Evolutionary conservation across 1,140 invertebrate genomes (phyloP), one percentile per base, ranked within the genome.

Genomic region (Chrysopa pallens): DNA sequence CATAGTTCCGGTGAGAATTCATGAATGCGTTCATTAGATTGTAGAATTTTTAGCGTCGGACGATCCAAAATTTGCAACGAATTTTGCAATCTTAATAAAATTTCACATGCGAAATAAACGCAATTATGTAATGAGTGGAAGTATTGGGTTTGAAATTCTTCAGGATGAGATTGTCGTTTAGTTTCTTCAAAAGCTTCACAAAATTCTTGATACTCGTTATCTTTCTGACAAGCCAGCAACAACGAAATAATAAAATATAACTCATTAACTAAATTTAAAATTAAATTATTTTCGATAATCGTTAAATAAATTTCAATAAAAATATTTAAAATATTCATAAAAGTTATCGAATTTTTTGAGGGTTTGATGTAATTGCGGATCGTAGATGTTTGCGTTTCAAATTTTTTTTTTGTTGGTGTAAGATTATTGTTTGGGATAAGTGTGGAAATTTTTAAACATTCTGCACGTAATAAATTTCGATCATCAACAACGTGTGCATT

Each of bases 201-300:
- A 29, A 42, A 11, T 37, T 36, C 17, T 44, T 37, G 11, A 31
- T 40, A 42, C 4, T 29, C 15, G 12, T 41, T 31, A 27, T 28
- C 35, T 38, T 31, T 42, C 44, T 38, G 52, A 44, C 42, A 53
- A 52, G 29, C 28, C 48, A 11, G 59, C 13, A 76, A 50, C 13
- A 77, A 54, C 15, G 68, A 61, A 36, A 73, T 58, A 6, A 74
- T 50, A 54, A 74, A 74, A 56, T 73, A 70, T 27, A 77, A 53
- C 57, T 76, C 73, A 42, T 66, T 64, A 47, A 67, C 64, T 11
- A 71, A 52, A 58, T 73, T 76, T 11, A 68, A 52, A 23, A 73
- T 62, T 29, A 72, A 56, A 52, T 69, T 65, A 38, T 57, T 44
- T 39, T 60, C 53, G 31, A 67, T 51, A 31, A 68, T 54, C 43